These are phyloP conservation scores for Amyelois transitella DNA, from an alignment of 1,140 invertebrate genomes.

Conservation along the genomic window DNA sequence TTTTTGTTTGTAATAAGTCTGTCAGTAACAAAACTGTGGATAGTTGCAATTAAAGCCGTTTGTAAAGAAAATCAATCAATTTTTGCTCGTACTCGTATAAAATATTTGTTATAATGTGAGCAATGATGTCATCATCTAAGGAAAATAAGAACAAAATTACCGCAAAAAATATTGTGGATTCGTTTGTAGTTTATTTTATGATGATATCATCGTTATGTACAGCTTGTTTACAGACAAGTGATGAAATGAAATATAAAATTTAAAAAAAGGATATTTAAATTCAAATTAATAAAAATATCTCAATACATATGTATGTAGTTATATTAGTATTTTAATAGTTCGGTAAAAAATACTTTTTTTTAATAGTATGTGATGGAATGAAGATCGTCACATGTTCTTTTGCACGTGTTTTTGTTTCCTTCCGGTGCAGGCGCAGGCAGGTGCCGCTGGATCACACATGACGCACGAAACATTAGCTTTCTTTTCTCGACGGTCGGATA, in stretches of 20 bases:
- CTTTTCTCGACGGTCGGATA: neutral
- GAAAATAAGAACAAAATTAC: neutral
- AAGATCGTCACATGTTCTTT: slow-evolving; percentile 4
- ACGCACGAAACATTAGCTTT: neutral
- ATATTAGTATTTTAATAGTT: neutral
- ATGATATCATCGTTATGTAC: neutral
- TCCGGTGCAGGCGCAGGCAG: slow-evolving; percentile 10
- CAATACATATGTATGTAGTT: too few species aligned
- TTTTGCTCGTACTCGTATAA: too few species aligned
- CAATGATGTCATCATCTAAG: neutral
- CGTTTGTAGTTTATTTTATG: too few species aligned
- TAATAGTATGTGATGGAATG: neutral
- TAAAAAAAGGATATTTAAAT: too few species aligned
- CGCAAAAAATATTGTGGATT: neutral
- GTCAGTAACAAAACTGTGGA: neutral
- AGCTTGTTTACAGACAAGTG: neutral
- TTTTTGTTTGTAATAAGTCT: too few species aligned
- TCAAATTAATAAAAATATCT: too few species aligned
- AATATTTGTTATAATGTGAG: too few species aligned
- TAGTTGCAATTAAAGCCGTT: too few species aligned
- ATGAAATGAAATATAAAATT: too few species aligned
- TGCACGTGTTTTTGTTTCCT: slow-evolving; percentile 18
- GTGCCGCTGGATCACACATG: slow-evolving; percentile 1
- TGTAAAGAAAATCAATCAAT: too few species aligned
- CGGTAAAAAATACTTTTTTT: neutral